Base-by-base conservation (phyloP, 2,113 vertebrate genomes). In the Hyla sarda region DNA sequence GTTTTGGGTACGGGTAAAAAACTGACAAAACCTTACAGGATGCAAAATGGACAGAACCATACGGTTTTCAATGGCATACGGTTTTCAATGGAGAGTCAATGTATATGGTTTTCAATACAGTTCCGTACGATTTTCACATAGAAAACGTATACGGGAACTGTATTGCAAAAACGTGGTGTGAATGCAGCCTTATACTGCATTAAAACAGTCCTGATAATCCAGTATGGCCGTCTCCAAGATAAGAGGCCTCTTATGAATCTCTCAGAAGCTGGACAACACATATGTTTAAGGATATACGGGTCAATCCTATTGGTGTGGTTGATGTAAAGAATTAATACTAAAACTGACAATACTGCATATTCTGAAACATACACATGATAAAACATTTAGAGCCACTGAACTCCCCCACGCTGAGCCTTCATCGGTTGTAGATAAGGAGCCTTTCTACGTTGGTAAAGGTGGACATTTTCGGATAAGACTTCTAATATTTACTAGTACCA, bases 401-500 rank as follows among this genome's bases (percentile, higher is more conserved):
- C 0, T 48, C n/a, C 4, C 13, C 34, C 5, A 73, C 19, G 41
- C 8, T 19, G 23, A 47, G 71, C 0, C 8, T 73, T 47, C 28
- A 21, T 37, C 28, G 7, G 41, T 78, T 21, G n/a, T 34, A 54
- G 47, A 23, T 2, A 56, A 21, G 30, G 6, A 32, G 13, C 3
- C 72, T 14, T 3, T 52, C 17, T 28, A 54, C 16, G 2, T 12
- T 50, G 16, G 16, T 21, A 19, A 5, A 56, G 28, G 9, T 56
- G 30, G 30, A 56, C 50, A 54, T 11, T 54, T 54, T 25, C 9
- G 48, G 16, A 32, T 56, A 32, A 23, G 25, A 54, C 28, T 6
- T 54, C 25, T 48, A 41, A n/a, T 37, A n/a, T 37, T 23, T 17
- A 23, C 19, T 79, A 81, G 78, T 81, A 81, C 56, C 78, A 47